Percentiles rank a stretch among this genome's conserved stretches.
These are phyloP conservation scores for Cantharis rustica DNA, from an alignment of 2,888 invertebrate genomes.

Conservation along the genomic window DNA sequence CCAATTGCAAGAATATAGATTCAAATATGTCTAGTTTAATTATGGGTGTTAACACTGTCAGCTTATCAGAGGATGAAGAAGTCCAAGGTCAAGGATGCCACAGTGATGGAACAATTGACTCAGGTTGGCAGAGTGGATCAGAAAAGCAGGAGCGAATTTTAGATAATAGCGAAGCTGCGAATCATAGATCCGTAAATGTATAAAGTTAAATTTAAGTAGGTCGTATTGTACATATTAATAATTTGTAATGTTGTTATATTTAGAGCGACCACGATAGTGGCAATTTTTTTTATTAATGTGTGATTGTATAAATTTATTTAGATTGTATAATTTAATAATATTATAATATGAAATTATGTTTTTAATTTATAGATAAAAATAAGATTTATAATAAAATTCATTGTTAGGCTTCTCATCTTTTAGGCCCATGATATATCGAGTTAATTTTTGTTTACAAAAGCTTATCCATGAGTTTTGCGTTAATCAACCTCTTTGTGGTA, in stretches of 20 bases:
- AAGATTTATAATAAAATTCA: background rate
- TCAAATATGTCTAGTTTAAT: conserved; percentile 58
- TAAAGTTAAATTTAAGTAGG: conserved; percentile 40
- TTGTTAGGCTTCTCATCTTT: too few relatives aligned
- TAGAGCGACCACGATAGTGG: background rate
- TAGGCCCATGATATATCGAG: too few relatives aligned
- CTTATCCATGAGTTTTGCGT: too few relatives aligned
- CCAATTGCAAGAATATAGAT: conserved; percentile 49
- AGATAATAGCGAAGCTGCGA: conserved; percentile 40
- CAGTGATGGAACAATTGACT: conserved; percentile 64
- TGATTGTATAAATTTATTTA: background rate
- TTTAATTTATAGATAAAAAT: background rate
- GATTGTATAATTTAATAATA: background rate
- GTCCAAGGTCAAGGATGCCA: conserved; percentile 51
- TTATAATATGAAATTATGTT: background rate
- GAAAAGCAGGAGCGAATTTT: conserved; percentile 60
- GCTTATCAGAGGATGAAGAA: conserved; percentile 51
- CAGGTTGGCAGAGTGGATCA: conserved; percentile 72
- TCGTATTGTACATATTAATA: background rate
- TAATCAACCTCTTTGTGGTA: too few relatives aligned
- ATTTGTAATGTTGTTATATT: background rate
- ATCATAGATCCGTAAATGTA: conserved; percentile 49
- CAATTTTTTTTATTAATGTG: background rate
- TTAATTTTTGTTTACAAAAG: too few relatives aligned
- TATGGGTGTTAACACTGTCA: conserved; percentile 56